Evolutionary conservation across 1,140 invertebrate genomes (phyloP).

Genomic region (Mizuhopecten yessoensis): DNA sequence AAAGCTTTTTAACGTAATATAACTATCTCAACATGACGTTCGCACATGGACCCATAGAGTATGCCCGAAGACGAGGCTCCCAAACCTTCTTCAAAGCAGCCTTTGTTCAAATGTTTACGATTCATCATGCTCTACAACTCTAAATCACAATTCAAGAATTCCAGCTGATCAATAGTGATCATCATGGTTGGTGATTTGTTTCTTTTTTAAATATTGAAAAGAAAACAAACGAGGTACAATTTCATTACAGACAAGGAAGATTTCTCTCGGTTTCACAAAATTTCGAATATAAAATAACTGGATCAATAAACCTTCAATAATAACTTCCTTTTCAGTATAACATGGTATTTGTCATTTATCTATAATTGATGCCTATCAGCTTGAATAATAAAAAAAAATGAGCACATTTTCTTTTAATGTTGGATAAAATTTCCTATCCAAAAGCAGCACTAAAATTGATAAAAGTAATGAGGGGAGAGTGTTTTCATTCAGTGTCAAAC

Average conservation of each 20-base stretch:
- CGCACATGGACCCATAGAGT: not conserved
- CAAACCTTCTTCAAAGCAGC: not conserved
- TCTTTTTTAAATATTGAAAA: not conserved
- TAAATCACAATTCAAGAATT: not conserved
- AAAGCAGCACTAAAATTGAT: not conserved
- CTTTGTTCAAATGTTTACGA: not conserved
- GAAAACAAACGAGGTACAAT: not conserved
- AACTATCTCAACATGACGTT: not conserved
- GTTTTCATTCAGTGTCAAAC: not conserved
- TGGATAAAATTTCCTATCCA: not conserved
- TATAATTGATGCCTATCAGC: no score
- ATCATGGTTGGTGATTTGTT: not conserved
- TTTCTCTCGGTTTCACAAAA: not conserved
- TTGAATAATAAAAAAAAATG: no score
- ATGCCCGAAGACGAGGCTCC: not conserved
- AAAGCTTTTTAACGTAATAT: constrained; percentile 22
- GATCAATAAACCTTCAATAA: no score
- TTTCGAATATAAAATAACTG: not conserved
- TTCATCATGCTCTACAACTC: not conserved
- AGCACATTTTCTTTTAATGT: no score
- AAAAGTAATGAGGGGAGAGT: not conserved
- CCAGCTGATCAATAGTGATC: not conserved
- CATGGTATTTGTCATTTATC: no score
- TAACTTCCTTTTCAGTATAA: no score
- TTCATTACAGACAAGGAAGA: not conserved